Evolutionary conservation across 1,140 invertebrate genomes (phyloP), one percentile per base, ranked within the genome.

Genomic region (Brachionus asplanchnoidis): DNA sequence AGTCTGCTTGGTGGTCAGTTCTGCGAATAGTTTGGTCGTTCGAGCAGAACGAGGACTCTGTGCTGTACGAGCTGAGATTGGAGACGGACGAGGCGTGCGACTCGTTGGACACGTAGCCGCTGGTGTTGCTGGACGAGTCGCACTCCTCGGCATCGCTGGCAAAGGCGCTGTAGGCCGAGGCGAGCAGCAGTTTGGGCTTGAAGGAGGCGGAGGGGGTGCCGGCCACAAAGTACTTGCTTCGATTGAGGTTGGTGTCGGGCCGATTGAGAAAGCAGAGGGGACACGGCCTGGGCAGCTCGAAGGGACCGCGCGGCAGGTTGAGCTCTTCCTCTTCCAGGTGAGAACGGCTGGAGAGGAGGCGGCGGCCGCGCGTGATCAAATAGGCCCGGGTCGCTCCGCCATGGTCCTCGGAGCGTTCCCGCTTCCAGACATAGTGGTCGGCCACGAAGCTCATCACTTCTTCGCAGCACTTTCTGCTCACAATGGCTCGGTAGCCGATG

Each of bases 381-480:
- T 89, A 89, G 50, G 84, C 86, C 60, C 89, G 86, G 3, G 87
- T 78, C 9, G 89, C 89, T 17, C 89, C 89, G 60, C 86, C 87
- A 87, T 90, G 89, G 78, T 89, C 87, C 9, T 86, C 73, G 7
- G 86, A 87, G 46, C 89, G 85, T 66, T 86, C 87, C 26, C 89
- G 85, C 46, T 87, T 88, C 89, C 89, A 90, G 8, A 87, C 78
- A 7, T 60, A 73, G 85, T 89, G 86, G 17, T 86, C 85, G 3
- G 87, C 86, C 20, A 88, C 87, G 56, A 90, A 88, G n/a, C 85
- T 87, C 89, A 90, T 90, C 17, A 90, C 90, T 85, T 91, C 88
- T 50, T 92, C 90, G 87, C 92, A 92, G 68, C 91, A 91, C 20
- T 86, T 88, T 78, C 88, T 88, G 53, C 91, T 91, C 26, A 92